Conservation (phyloP, 1,140 invertebrate species). For the Gryllus bimaculatus region DNA sequence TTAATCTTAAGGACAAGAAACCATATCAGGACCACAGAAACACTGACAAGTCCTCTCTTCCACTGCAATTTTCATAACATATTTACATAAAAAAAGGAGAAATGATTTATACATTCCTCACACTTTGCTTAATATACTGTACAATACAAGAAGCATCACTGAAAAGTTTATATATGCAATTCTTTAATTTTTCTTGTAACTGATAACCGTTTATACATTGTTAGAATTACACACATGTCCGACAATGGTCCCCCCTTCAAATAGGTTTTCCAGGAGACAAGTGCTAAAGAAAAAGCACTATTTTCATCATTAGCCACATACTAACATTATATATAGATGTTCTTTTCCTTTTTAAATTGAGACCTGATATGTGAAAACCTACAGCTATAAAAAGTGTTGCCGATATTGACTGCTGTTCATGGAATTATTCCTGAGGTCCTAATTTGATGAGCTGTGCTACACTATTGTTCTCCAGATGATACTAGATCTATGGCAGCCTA, state of each 20-base stretch:
- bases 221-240: background rate
- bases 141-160: background rate
- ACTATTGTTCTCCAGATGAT: background rate
- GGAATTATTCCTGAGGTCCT: background rate
- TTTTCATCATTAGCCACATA: background rate
- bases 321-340: background rate
- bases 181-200: background rate
- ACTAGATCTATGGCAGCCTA: background rate
- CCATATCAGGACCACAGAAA: background rate
- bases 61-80: background rate
- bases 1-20: background rate
- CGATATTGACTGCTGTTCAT: background rate
- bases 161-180: background rate
- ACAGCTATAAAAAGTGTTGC: background rate
- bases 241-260: background rate
- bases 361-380: background rate
- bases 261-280: background rate
- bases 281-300: background rate
- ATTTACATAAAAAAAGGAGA: background rate
- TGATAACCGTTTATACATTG: background rate
- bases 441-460: background rate
- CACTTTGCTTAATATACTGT: background rate
- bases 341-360: background rate
- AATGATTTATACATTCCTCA: background rate
- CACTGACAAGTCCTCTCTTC: background rate